Base-by-base conservation (phyloP, 2,113 vertebrate genomes). In the Sinocyclocheilus anophthalmus region DNA sequence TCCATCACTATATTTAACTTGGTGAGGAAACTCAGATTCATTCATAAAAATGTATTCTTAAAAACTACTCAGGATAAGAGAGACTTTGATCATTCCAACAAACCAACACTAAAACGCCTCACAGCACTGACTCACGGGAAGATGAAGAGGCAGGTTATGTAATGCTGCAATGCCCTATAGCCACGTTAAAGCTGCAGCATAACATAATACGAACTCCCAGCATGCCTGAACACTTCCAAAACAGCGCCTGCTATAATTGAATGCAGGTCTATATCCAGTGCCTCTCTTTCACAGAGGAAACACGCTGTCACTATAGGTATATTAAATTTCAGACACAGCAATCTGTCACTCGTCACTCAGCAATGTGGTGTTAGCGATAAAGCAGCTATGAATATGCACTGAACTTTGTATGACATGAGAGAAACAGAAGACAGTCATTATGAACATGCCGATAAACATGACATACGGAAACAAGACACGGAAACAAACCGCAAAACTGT, bases 231-330 rank as follows among this genome's bases (percentile, higher is more conserved):
- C 76, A 67, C 59, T 65, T 76, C 76, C 69, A 72, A n/a, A 85
- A 85, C 87, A 84, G 88, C 75, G 42, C 37, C 69, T 87, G 82
- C 75, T 85, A 57, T 80, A 63, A 83, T 81, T 82, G 76, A 81
- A 63, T 75, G 85, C 87, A 90, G 70, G 88, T 72, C 73, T 33
- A 50, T 57, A 76, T 86, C 61, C 2, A 85, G 82, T 81, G 22
- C 65, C 48, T 76, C 86, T 65, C 33, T 70, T 61, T 75, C 76
- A 48, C 78, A 77, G 78, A 84, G 85, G 86, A 87, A 76, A 82
- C 76, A 33, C 30, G 30, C 42, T 26, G 78, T 65, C 33, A 76
- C 63, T 85, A 85, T 24, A 7, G 55, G 22, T 22, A 59, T 37
- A 67, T 85, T 88, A 14, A 0, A 85, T 76, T 81, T 85, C 69